Evolutionary conservation across 1,140 invertebrate species (phyloP).

Genomic region (Euura saliciscinereae): DNA sequence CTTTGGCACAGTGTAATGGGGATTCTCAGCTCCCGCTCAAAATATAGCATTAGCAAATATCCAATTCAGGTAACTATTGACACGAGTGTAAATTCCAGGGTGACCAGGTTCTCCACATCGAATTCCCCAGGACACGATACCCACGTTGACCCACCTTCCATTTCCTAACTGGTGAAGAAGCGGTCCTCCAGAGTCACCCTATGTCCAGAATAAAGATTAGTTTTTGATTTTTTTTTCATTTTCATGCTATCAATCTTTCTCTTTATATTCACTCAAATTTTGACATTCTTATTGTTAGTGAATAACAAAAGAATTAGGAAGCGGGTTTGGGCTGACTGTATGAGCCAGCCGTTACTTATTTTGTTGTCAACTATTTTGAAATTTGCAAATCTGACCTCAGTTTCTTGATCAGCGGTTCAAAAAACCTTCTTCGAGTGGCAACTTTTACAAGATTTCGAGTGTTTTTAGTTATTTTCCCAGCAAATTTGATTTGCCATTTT

Average conservation of each 20-base stretch:
- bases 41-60: conserved; percentile 70
- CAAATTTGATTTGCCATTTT: too few relatives aligned
- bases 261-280: too few relatives aligned
- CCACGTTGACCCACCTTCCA: conserved; percentile 77
- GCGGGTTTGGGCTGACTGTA: too few relatives aligned
- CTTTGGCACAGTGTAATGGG: background rate
- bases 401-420: too few relatives aligned
- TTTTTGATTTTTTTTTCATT: conserved; percentile 6
- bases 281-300: background rate
- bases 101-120: conserved; percentile 70
- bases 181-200: conserved; percentile 87
- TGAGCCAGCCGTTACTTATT: too few relatives aligned
- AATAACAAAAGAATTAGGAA: too few relatives aligned
- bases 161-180: conserved; percentile 72
- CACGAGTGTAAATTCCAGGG: conserved; percentile 76
- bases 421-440: too few relatives aligned
- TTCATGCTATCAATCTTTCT: background rate
- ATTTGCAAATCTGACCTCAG: too few relatives aligned
- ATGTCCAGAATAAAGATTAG: conserved; percentile 27
- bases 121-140: conserved; percentile 82
- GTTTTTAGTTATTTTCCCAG: too few relatives aligned
- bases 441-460: too few relatives aligned
- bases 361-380: too few relatives aligned
- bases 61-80: conserved; percentile 76
- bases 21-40: conserved; percentile 32